These are phyloP conservation scores for Mizuhopecten yessoensis DNA, from an alignment of 1,140 invertebrate species.

Conservation along the genomic window DNA sequence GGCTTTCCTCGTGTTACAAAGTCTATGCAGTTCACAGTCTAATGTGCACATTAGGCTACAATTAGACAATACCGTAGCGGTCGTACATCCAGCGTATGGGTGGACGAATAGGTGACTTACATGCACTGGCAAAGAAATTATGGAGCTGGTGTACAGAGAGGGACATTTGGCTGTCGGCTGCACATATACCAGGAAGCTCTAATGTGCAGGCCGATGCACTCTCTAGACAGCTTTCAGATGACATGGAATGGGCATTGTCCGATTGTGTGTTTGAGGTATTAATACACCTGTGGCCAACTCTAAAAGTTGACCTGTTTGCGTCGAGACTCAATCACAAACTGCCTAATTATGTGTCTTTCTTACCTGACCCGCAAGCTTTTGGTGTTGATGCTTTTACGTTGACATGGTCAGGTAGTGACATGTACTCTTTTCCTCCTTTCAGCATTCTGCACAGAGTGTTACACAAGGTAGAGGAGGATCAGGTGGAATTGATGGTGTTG, in stretches of 20 bases:
- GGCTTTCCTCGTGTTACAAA: neutral
- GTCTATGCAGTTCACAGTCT: neutral
- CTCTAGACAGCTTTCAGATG: constrained; percentile 44
- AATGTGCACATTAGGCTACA: constrained; percentile 43
- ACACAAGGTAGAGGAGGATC: constrained; percentile 58
- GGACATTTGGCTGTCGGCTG: constrained; percentile 52
- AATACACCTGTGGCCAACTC: constrained; percentile 10
- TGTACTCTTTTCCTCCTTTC: constrained; percentile 66
- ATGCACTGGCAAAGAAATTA: constrained; percentile 50
- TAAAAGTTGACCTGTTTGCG: constrained; percentile 67
- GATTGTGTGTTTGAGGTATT: constrained; percentile 1
- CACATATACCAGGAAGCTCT: constrained; percentile 55
- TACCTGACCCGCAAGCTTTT: constrained; percentile 58
- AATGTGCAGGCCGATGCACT: constrained; percentile 57
- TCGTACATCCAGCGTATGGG: constrained; percentile 59
- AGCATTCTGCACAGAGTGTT: constrained; percentile 50
- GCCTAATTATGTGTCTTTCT: constrained; percentile 55
- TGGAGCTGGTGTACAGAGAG: constrained; percentile 62
- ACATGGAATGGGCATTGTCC: constrained; percentile 43
- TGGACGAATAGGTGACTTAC: constrained; percentile 41
- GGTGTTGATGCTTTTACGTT: constrained; percentile 66
- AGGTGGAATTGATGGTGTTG: constrained; percentile 52
- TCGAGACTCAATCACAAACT: constrained; percentile 60
- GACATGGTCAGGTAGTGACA: constrained; percentile 40
- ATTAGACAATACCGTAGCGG: constrained; percentile 60